A percentile compares a stretch with the other conserved stretches of the same genome.
These are phyloP conservation scores for Acipenser oxyrinchus DNA, from an alignment of 2,797 vertebrate species.

Conservation along the genomic window DNA sequence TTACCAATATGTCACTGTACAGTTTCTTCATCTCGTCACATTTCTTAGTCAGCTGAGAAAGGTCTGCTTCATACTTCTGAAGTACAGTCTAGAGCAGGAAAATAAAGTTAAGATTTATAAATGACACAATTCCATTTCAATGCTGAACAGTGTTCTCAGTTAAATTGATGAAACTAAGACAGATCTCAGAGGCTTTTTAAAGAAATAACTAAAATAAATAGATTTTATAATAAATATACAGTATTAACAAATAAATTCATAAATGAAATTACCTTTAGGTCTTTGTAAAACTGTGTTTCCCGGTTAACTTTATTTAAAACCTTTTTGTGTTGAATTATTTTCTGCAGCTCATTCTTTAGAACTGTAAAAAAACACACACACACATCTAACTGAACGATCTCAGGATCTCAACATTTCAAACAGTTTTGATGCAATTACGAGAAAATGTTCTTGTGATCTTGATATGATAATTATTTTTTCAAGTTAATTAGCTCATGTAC, in stretches of 20 bases:
- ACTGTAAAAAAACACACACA: conserved; percentile 58
- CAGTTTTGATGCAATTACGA: no score
- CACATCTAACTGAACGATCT: no score
- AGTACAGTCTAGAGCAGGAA: conserved; percentile 53
- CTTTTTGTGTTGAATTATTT: conserved; percentile 59
- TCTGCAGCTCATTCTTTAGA: conserved; percentile 74
- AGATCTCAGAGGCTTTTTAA: no score
- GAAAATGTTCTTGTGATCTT: no score
- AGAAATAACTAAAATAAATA: no score
- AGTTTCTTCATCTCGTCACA: conserved; percentile 83
- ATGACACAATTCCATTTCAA: no score
- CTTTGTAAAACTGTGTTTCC: conserved; percentile 62
- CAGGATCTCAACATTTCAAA: no score
- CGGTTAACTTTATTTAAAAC: conserved; percentile 43
- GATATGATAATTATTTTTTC: no score
- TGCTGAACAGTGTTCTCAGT: no score
- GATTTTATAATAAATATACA: no score
- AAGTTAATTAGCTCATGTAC: no score
- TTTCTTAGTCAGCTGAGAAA: conserved; percentile 66
- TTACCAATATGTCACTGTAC: conserved; percentile 72
- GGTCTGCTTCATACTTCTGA: conserved; percentile 65
- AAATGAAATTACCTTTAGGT: conserved; percentile 64
- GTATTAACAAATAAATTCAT: not conserved
- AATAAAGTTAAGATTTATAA: not conserved
- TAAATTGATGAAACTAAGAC: no score